These are phyloP conservation scores for Hypomesus transpacificus DNA, from an alignment of 2,113 vertebrate species.

Conservation along the genomic window DNA sequence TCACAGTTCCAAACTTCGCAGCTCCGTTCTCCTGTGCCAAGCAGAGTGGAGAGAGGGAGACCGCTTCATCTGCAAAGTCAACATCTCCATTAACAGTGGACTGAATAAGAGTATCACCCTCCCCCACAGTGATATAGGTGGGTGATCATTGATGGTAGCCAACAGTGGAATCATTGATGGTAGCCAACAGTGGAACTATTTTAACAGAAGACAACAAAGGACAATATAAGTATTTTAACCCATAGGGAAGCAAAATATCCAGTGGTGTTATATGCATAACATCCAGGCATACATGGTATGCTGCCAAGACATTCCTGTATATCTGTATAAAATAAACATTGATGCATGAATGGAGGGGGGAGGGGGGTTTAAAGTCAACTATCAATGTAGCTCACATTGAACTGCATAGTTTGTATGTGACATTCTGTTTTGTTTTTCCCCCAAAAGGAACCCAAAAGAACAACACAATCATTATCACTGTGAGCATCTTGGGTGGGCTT, in stretches of 20 bases:
- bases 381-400: neutral
- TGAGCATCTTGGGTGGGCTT: neutral
- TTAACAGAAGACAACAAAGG: too few relatives aligned
- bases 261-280: neutral
- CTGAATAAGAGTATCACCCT: slow-evolving; percentile 17
- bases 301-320: too few relatives aligned
- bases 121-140: neutral
- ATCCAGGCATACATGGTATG: neutral
- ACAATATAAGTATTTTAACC: too few relatives aligned
- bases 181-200: too few relatives aligned
- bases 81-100: neutral
- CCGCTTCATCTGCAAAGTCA: slow-evolving; percentile 21
- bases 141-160: neutral
- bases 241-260: neutral
- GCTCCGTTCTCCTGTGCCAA: slow-evolving; percentile 28
- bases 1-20: neutral
- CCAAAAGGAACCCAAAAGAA: neutral
- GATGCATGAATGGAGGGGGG: too few relatives aligned
- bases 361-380: neutral
- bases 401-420: neutral
- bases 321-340: too few relatives aligned
- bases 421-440: neutral
- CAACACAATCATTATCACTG: neutral
- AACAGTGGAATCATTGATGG: too few relatives aligned
- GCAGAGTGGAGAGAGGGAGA: slow-evolving; percentile 34